Evolutionary conservation across 2,888 invertebrate genomes (phyloP).

Genomic region (Tetragonula carbonaria): DNA sequence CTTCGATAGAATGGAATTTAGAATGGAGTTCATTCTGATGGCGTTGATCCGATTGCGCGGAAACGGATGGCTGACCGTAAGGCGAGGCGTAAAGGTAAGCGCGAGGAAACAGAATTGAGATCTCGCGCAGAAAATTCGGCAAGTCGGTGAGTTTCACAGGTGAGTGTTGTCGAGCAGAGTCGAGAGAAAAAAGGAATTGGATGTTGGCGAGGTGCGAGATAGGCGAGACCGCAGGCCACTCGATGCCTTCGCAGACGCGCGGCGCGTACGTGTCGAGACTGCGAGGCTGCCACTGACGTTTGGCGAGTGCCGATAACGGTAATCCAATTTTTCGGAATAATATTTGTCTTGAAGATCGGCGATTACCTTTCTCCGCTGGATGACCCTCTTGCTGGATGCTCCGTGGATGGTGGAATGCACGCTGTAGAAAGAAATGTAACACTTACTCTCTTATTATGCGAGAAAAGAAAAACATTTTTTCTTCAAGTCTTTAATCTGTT

Average conservation of each 20-base stretch:
- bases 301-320: constrained; percentile 80
- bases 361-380: constrained; percentile 53
- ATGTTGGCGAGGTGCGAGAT: constrained; percentile 43
- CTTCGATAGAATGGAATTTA: neutral
- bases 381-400: neutral
- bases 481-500: too few relatives aligned
- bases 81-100: neutral
- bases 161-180: neutral
- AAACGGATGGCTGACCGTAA: neutral
- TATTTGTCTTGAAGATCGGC: constrained; percentile 83
- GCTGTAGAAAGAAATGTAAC: neutral
- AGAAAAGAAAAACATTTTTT: neutral
- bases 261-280: constrained; percentile 25
- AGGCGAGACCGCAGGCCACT: constrained; percentile 40
- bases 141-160: constrained; percentile 20
- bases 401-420: neutral
- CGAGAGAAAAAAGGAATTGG: constrained; percentile 53
- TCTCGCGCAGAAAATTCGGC: constrained; percentile 25
- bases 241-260: constrained; percentile 37
- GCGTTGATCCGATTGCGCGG: neutral
- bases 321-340: constrained; percentile 83
- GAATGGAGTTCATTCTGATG: neutral
- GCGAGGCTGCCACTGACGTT: constrained; percentile 60
- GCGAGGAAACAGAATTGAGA: constrained; percentile 25
- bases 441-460: too few relatives aligned